Evolutionary conservation across 2,888 invertebrate genomes (phyloP).

Genomic region (Rotaria socialis): DNA sequence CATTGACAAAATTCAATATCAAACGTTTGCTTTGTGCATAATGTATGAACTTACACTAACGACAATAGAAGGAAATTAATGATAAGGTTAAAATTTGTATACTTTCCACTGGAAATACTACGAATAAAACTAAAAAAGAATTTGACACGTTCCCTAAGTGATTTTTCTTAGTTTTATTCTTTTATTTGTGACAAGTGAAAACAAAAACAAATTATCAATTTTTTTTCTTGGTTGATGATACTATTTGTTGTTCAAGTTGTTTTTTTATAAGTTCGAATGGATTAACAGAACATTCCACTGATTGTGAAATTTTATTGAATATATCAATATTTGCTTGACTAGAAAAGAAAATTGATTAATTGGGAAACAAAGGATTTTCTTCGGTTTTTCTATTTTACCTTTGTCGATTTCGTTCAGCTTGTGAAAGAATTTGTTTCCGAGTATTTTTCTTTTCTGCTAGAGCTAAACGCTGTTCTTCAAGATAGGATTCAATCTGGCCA

Average conservation of each 20-base stretch:
- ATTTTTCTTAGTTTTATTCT: no score
- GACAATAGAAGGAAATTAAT: no score
- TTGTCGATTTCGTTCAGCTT: slow-evolving; percentile 2
- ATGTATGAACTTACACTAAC: no score
- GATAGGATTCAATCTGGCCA: slow-evolving; percentile 13
- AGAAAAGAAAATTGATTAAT: neutral
- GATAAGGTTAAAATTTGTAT: no score
- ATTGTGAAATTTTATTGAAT: neutral
- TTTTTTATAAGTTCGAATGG: slow-evolving; percentile 15
- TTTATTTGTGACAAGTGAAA: neutral
- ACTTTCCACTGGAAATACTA: no score
- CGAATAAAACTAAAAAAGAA: no score
- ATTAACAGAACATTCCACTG: neutral
- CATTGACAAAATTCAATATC: no score
- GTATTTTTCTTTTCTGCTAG: neutral
- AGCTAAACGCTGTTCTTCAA: slow-evolving; percentile 25
- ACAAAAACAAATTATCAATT: neutral
- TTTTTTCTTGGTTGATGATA: neutral
- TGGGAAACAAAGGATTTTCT: neutral
- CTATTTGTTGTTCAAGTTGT: neutral
- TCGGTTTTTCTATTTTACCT: neutral
- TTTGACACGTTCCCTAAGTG: no score
- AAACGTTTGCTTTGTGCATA: no score
- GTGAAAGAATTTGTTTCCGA: slow-evolving; percentile 3
- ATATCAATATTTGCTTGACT: slow-evolving; percentile 8